These are phyloP conservation scores for Conchocele bisecta DNA, from an alignment of 2,888 invertebrate genomes.

Conservation along the genomic window DNA sequence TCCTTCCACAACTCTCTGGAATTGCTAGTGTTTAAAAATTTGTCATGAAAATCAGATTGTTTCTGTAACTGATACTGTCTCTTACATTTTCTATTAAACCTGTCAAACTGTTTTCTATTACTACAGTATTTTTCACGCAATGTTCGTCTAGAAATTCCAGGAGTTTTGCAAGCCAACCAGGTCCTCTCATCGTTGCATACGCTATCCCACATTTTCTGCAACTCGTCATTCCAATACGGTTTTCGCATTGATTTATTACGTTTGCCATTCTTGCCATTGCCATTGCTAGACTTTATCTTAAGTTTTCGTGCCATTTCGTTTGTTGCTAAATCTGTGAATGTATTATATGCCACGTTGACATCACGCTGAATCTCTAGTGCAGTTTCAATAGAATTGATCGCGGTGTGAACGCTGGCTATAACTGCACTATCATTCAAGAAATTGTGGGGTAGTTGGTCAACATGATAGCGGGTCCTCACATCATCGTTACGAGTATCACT, in stretches of 20 bases:
- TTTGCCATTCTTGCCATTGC: background rate
- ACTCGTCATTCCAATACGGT: slow-evolving; percentile 1
- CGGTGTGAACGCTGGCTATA: too few relatives aligned
- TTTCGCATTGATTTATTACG: slow-evolving; percentile 5
- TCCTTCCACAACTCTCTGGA: slow-evolving; percentile 1
- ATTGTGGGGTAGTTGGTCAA: too few relatives aligned
- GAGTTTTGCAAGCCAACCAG: background rate
- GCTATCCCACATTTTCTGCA: slow-evolving; percentile 4
- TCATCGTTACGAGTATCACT: too few relatives aligned
- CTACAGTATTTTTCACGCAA: background rate
- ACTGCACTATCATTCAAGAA: too few relatives aligned
- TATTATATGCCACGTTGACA: background rate
- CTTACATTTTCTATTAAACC: slow-evolving; percentile 8
- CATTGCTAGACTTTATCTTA: background rate
- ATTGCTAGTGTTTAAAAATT: background rate
- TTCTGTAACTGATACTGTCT: slow-evolving; percentile 1
- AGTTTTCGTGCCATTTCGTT: background rate
- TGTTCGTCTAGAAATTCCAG: background rate
- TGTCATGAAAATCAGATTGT: background rate
- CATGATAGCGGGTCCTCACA: too few relatives aligned
- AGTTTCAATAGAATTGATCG: too few relatives aligned
- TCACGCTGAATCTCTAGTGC: background rate
- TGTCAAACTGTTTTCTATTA: background rate
- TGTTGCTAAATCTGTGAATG: background rate
- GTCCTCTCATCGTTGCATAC: background rate